phyloP scores from a whole-genome alignment of 2,113 vertebrate species.

The Leptodactylus fuscus region DNA sequence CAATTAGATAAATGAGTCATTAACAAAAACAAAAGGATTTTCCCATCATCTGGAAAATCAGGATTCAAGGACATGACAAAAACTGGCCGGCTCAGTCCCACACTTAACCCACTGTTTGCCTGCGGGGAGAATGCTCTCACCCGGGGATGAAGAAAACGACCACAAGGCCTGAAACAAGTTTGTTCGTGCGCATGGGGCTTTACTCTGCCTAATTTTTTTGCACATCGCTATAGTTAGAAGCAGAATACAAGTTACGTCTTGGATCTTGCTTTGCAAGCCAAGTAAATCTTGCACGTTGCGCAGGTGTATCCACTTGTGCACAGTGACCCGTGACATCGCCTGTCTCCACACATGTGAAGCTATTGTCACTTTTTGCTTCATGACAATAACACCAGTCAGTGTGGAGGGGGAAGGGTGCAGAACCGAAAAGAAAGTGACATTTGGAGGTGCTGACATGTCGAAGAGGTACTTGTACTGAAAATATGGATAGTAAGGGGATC shows the following conservation, averaged over 20 bases:
- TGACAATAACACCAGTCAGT: slow-evolving; percentile 2
- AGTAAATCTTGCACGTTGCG: background rate
- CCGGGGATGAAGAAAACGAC: background rate
- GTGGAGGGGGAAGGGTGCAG: background rate
- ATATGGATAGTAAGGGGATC: background rate
- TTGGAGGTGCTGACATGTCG: slow-evolving; percentile 13
- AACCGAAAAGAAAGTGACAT: background rate
- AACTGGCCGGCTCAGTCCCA: background rate
- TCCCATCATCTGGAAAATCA: slow-evolving; percentile 6
- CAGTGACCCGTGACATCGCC: slow-evolving; percentile 37
- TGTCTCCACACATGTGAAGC: slow-evolving; percentile 23
- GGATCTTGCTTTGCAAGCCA: background rate
- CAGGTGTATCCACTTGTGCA: slow-evolving; percentile 25
- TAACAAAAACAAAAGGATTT: slow-evolving; percentile 2
- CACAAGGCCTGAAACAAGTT: background rate
- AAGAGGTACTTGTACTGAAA: background rate
- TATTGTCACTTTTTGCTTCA: background rate
- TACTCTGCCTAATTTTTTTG: too few relatives aligned
- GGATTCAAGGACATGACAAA: slow-evolving; percentile 14
- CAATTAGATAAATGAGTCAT: slow-evolving; percentile 16
- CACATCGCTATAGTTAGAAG: background rate
- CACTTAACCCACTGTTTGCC: background rate
- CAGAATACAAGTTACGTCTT: background rate
- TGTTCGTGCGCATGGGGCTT: background rate
- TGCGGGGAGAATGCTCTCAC: background rate